Base-by-base conservation (phyloP, 2,113 vertebrate species). In the Xiphorhynchus elegans region DNA sequence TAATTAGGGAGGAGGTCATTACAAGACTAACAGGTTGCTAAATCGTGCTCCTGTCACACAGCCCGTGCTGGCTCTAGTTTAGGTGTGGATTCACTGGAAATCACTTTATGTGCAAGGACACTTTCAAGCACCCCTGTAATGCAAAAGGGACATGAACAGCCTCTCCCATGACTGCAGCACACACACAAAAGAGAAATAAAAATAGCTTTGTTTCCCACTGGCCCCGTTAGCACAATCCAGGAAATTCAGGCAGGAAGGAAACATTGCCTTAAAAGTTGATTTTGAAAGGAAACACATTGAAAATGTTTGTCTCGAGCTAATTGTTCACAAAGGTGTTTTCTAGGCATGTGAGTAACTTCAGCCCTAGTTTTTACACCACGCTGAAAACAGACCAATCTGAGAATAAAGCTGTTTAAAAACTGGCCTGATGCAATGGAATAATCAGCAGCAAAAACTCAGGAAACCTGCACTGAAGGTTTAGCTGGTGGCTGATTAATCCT, bases 241-340 rank as follows among this genome's bases (percentile, higher is more conserved):
- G 50, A 73, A 76, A 82, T 62, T 76, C 84, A 97, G 79, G 70
- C 77, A 94, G 91, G 78, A 94, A 93, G 81, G 90, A 94, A 95
- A 55, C 15, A 28, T 13, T 80, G 84, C 39, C 63, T 73, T 59
- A 81, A 70, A 92, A 72, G 39, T 47, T 86, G 55, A 49, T 81
- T 94, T 90, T 74, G 56, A 95, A 77, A 93, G 96, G 95, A 97
- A 96, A 90, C 95, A 96, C 92, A 94, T 80, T 94, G 87, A 84
- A 77, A 88, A 70, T 40, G 56, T 93, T 92, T 76, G 29, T 52
- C 53, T 50, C 4, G 2, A 80, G 42, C 47, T 67, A 31, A 80
- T 77, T 83, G 82, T 72, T 84, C 55, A 59, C 17, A 44, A 90
- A 94, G 53, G 63, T 87, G 66, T 89, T 89, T 89, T 95, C 87